A percentile compares a stretch with the other conserved stretches of the same genome.
Conservation (phyloP, 2,113 vertebrate species). For the Eira barbara region DNA sequence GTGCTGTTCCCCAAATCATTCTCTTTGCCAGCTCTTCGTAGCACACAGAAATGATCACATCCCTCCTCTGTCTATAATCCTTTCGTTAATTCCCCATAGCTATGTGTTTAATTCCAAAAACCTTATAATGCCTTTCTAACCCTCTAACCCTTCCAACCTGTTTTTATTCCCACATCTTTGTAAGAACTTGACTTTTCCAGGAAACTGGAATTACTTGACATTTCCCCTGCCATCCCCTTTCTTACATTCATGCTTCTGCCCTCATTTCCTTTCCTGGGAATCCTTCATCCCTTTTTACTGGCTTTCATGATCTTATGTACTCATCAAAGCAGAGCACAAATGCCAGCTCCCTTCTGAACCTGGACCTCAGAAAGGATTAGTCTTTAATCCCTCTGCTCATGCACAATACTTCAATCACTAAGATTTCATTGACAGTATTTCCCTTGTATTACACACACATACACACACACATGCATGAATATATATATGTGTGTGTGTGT, state of each 20-base stretch:
- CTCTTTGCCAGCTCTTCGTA: not conserved
- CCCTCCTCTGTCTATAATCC: not conserved
- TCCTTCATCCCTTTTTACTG: not conserved
- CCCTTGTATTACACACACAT: not conserved
- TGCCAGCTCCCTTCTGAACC: not conserved
- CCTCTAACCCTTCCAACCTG: not conserved
- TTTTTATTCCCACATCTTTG: not conserved
- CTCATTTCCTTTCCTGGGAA: not conserved
- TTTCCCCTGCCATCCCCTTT: not conserved
- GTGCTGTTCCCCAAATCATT: not conserved
- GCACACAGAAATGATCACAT: not conserved
- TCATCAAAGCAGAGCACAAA: not conserved
- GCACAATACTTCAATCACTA: not conserved
- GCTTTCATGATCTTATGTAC: not conserved
- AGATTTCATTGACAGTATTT: not conserved
- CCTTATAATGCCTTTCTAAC: not conserved
- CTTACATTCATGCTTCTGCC: not conserved
- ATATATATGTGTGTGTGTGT: fast-evolving
- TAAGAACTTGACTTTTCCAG: not conserved
- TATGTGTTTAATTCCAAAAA: not conserved
- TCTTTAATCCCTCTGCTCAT: not conserved
- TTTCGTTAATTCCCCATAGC: not conserved
- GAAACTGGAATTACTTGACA: not conserved
- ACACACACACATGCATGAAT: not conserved
- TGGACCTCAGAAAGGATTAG: not conserved